Evolutionary conservation across 2,888 invertebrate genomes (phyloP), one percentile per base, ranked within the genome.

Genomic region (Platerodrilus igneus): DNA sequence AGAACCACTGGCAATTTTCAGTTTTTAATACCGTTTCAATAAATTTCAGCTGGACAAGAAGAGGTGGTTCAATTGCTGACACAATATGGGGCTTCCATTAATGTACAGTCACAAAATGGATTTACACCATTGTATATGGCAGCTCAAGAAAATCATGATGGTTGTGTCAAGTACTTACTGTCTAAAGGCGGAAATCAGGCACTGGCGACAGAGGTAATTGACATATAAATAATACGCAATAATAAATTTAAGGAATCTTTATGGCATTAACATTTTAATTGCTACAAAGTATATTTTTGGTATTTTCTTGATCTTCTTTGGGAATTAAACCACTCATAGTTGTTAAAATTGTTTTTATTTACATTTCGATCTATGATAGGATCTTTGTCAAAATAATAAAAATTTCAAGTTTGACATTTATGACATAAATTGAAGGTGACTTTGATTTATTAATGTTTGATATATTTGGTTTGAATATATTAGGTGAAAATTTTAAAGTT

Each of bases 91-190:
- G 96, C 96, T 55, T 86, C 89, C 61, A 89, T 97, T 55, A 99
- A 99, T 70, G 91, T 93, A 8, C 97, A 97, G 67, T 92, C 92
- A 1, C 85, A 92, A 52, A 95, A 92, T 65, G 97, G 97, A 26
- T 99, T 97, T 72, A 96, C 97, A 0, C 97, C 97, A 1, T 75
- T 99, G 26, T 97, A 97, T 67, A 97, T 97, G 96, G 95, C 95
- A 3, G 94, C 97, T 6, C 97, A 95, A 71, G 95, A 95, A 68
- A 94, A 94, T 67, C 94, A 96, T 63, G 93, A 93, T 46, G 79
- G 79, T 4, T 92, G 93, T 55, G 97, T 99, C 50, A 85, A 88
- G 63, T 86, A 89, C 72, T 75, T 97, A 41, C 73, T 97, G 37
- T 78, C 85, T 19, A 91, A 92, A 63, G 93, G 92, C 27, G 97